Evolutionary conservation across 2,797 vertebrate species (phyloP), one percentile per base, ranked within the genome.

Genomic region (Limosa lapponica): DNA sequence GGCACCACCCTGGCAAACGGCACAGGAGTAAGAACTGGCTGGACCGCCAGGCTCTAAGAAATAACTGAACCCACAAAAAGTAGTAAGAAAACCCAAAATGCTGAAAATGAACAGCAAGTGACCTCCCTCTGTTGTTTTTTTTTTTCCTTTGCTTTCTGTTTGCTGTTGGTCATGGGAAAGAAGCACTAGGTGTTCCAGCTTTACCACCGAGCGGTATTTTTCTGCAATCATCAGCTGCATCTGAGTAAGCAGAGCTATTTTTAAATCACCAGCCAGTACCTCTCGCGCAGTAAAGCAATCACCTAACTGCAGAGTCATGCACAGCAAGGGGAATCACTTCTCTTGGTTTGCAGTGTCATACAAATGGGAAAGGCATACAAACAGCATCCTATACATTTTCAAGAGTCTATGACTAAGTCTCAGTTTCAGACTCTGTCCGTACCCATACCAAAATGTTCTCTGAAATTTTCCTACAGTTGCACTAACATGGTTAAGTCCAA

Each of bases 171-270:
- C 69, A 91, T 88, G 70, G 80, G 87, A 94, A 96, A 92, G 74
- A 72, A 93, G 51, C 30, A 82, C 70, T 46, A 84, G 30, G 77
- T 93, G 79, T 94, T 96, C 58, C 79, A 93, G 62, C 62, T 57
- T 90, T 69, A 94, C 48, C 43, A 71, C 14, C 1, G 7, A 69
- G 34, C 0, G 37, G 82, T 91, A 9, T 77, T 95, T 95, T 94
- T 93, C 95, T 90, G 70, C 67, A 27, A 4, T 55, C 84, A 71
- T 70, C 90, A 95, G 87, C 77, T 90, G 87, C 66, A 84, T 94
- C 55, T 96, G 96, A 96, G 88, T 90, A 93, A 96, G 93, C 82
- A 43, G 73, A 93, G 77, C 90, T 96, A 95, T 96, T 96, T 96
- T 95, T 94, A 93, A 54, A 58, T 28, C 73, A 27, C 11, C 46